Evolutionary conservation across 2,797 vertebrate species (phyloP).

Genomic region (Coregonus ussuriensis): DNA sequence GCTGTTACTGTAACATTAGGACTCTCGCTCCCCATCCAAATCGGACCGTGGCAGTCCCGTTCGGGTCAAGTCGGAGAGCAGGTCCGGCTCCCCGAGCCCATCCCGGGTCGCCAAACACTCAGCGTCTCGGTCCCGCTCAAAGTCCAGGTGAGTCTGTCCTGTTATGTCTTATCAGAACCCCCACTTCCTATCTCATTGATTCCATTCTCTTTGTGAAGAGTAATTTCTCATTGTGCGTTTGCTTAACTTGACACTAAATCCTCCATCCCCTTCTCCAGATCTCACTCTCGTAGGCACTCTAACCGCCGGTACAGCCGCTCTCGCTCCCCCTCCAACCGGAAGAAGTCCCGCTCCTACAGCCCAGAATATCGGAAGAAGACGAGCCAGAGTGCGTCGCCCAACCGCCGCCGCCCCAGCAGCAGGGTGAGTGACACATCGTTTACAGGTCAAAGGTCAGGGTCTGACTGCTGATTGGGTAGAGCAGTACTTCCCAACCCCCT

Average conservation of each 20-base stretch:
- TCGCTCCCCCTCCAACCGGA: conserved; percentile 84
- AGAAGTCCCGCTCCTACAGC: conserved; percentile 87
- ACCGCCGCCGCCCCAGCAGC: conserved; percentile 84
- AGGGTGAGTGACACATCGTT: conserved; percentile 76
- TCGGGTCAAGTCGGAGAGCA: conserved; percentile 88
- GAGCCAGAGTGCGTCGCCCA: conserved; percentile 90
- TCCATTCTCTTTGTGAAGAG: background rate
- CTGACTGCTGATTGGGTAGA: background rate
- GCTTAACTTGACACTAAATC: background rate
- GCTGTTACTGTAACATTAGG: conserved; percentile 85
- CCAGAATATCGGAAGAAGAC: conserved; percentile 85
- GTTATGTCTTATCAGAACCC: background rate
- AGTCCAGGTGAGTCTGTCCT: conserved; percentile 82
- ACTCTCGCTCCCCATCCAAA: conserved; percentile 91
- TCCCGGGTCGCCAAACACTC: conserved; percentile 87
- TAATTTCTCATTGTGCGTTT: background rate
- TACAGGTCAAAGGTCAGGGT: background rate
- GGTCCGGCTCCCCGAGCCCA: conserved; percentile 87
- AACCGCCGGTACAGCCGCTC: conserved; percentile 86
- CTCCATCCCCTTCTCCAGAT: conserved; percentile 68
- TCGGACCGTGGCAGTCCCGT: conserved; percentile 88
- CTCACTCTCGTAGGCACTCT: conserved; percentile 85
- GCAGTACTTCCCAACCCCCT: background rate
- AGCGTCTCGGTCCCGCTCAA: conserved; percentile 87
- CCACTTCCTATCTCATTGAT: background rate